Percentiles rank a stretch among this genome's conserved stretches.
Evolutionary conservation across 2,797 vertebrate species (phyloP).

Genomic region (Hozukius guyotensis): DNA sequence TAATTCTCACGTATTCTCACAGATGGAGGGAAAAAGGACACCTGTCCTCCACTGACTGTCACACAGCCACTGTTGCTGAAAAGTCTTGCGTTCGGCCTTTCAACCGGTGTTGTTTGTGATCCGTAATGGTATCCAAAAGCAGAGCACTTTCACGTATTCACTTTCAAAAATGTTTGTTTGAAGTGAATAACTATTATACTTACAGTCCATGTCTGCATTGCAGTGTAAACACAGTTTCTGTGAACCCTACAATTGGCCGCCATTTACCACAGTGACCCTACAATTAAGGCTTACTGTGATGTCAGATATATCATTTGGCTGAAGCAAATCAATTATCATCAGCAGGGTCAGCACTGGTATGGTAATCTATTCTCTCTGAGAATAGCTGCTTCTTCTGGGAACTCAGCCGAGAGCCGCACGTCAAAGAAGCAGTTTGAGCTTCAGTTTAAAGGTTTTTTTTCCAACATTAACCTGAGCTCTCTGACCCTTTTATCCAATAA

Average conservation of each 20-base stretch:
- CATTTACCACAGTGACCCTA: slow-evolving; percentile 48
- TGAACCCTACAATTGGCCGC: slow-evolving; percentile 41
- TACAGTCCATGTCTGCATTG: slow-evolving; percentile 24
- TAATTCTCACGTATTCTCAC: background rate
- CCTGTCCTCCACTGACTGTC: background rate
- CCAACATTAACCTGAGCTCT: background rate
- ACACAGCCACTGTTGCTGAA: background rate
- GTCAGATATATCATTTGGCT: slow-evolving; percentile 48
- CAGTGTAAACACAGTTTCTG: slow-evolving; percentile 36
- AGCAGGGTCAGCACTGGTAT: background rate
- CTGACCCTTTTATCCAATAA: background rate
- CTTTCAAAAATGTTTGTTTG: background rate
- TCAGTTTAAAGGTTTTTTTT: background rate
- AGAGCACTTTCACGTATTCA: background rate
- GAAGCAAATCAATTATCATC: slow-evolving; percentile 50
- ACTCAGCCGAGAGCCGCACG: background rate
- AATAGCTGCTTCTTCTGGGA: background rate
- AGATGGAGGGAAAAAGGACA: slow-evolving; percentile 3
- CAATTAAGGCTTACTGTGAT: slow-evolving; percentile 45
- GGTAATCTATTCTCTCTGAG: background rate
- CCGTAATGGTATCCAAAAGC: background rate
- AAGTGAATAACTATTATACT: slow-evolving; percentile 14
- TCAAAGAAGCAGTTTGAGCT: background rate
- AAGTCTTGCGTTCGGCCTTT: background rate
- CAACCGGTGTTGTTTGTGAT: background rate